Conservation (phyloP, 2,797 vertebrate species). For the Lagocephalus sceleratus region DNA sequence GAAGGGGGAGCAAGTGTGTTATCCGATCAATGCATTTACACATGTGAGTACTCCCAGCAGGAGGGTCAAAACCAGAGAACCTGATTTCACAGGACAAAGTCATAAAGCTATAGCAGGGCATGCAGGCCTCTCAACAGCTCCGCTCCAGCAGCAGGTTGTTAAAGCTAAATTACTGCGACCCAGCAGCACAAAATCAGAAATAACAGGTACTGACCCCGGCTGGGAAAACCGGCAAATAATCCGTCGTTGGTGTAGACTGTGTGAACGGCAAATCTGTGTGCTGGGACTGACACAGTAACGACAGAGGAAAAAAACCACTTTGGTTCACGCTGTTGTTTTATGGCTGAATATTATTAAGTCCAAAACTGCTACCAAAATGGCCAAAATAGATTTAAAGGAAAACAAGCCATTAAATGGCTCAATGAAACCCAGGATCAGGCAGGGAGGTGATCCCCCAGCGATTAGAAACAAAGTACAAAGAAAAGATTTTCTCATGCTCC, state of each 20-base stretch:
- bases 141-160: conserved; percentile 64
- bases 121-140: conserved; percentile 51
- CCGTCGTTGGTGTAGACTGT: conserved; percentile 88
- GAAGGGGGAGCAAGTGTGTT: conserved; percentile 25
- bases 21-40: conserved; percentile 51
- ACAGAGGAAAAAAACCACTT: conserved; percentile 97
- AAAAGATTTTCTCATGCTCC: conserved; percentile 39
- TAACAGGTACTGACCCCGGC: conserved; percentile 27
- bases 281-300: conserved; percentile 93
- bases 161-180: conserved; percentile 66
- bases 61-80: conserved; percentile 42
- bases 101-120: conserved; percentile 67
- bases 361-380: conserved; percentile 67
- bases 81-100: conserved; percentile 54
- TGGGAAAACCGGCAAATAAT: conserved; percentile 72
- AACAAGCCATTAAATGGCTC: conserved; percentile 52
- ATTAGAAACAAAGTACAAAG: conserved; percentile 25
- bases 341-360: conserved; percentile 83
- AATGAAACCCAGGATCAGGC: conserved; percentile 40
- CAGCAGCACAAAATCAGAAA: conserved; percentile 55
- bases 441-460: conserved; percentile 37
- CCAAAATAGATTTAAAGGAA: conserved; percentile 51
- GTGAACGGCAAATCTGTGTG: conserved; percentile 83
- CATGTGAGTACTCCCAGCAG: conserved; percentile 32
- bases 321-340: conserved; percentile 99